A percentile compares a stretch with the other conserved stretches of the same genome.
phyloP scores from a whole-genome alignment of 2,797 vertebrate genomes.

The Ciconia nigra region DNA sequence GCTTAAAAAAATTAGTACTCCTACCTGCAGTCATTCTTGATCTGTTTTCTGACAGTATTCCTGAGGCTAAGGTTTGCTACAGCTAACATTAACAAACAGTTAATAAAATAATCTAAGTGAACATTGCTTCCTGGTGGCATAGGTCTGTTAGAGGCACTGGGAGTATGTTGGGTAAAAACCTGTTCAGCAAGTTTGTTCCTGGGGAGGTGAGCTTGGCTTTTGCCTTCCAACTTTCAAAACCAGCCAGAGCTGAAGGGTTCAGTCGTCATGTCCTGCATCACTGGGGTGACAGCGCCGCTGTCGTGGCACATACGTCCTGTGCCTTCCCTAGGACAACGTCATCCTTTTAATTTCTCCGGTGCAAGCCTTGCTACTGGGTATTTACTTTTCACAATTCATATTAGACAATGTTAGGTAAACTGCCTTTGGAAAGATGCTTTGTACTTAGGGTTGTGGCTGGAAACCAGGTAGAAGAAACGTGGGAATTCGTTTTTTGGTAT shows the following conservation, averaged over 20 bases:
- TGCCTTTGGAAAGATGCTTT: not conserved
- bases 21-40: not conserved
- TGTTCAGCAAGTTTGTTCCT: constrained; percentile 13
- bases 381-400: not conserved
- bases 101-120: not conserved
- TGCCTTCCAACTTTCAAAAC: not conserved
- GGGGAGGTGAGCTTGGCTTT: not conserved
- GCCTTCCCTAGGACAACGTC: not conserved
- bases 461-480: not conserved
- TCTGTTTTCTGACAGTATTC: not conserved
- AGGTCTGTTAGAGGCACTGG: not conserved
- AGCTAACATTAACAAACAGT: not conserved
- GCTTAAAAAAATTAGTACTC: not conserved
- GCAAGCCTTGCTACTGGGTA: not conserved
- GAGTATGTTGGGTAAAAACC: not conserved
- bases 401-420: not conserved
- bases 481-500: not conserved
- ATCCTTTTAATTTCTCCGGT: not conserved
- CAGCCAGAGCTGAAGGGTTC: not conserved
- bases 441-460: not conserved
- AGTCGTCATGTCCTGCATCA: not conserved
- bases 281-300: rapidly evolving
- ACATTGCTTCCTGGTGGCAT: not conserved
- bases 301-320: not conserved
- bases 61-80: not conserved